Base-by-base conservation (phyloP, 2,888 invertebrate species). In the Ceriagrion tenellum region DNA sequence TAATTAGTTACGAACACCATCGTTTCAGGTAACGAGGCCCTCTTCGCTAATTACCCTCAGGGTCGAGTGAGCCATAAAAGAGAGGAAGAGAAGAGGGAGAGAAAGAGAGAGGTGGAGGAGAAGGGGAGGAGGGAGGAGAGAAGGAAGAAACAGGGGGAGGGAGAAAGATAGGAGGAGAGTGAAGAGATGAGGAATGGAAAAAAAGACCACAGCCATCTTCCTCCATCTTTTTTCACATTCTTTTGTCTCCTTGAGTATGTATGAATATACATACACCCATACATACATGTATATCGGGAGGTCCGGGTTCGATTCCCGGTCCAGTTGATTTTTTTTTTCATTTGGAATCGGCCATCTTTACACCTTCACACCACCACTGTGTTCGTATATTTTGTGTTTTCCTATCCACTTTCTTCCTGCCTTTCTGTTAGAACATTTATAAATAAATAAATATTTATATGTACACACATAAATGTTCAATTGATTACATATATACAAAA, bases 1-100 rank as follows among this genome's bases (percentile, higher is more conserved):
- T 93, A 93, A 93, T 93, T 93, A 93, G 93, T 93, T 93, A 93
- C 93, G 93, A 93, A 93, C 93, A 93, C 93, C 93, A 93, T 93
- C 93, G 93, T 93, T 93, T 93, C 93, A 93, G 93, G 93, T 93
- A 93, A 93, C 93, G 93, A 93, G 93, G 69, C 93, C 69, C 93
- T 93, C 93, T 93, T 93, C 93, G 93, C 93, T 93, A 93, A 93
- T 93, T 93, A 93, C 69, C 93, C 93, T 93, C 93, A 93, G 93
- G 93, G 93, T 93, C 93, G 93, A 93, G 93, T 69, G 93, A 93
- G 69, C 69, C 93, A 93, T 93, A 93, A 93, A 93, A 93, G 93
- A 93, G 47, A 55, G 55, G 55, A n/a, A 55, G 89, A 18, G 89
- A 47, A 69, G 63, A 47, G 93, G 18, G 35, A 69, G 63, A 91